Base-by-base conservation (phyloP, 2,888 invertebrate genomes). In the Psylliodes chrysocephalus region DNA sequence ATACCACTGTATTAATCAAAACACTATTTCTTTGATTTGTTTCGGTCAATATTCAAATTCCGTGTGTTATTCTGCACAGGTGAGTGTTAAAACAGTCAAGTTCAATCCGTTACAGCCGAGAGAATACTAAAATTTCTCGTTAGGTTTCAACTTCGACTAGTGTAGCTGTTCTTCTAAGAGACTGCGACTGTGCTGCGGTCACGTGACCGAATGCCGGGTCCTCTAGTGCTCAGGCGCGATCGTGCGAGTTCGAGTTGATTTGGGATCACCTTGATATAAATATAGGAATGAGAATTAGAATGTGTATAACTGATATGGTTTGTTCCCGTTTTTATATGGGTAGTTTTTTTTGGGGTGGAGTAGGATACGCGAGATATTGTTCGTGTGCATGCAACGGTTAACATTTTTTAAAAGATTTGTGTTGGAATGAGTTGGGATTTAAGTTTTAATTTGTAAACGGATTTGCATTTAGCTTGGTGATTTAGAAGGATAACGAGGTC, bases 141-240 rank as follows among this genome's bases (percentile, higher is more conserved):
- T 22, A 42, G 49, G 42, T 35, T 55, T 51, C 51, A n/a, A 33
- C 49, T 68, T 63, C 63, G 68, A 25, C 63, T 66, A 44, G 63
- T 67, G 61, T 61, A 67, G 63, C 63, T 62, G 66, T 63, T 46
- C 25, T 10, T 25, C 14, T 17, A 63, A 66, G 77, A 76, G 78
- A 77, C 79, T 82, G 83, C 82, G 81, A 78, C 81, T 77, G 79
- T 79, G 77, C n/a, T 79, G 14, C 25, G 78, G 74, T 82, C 82
- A 82, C 81, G 82, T 82, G 82, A 81, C 77, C 62, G 53, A 47
- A 62, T 70, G 68, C 71, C 69, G 69, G 74, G 72, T 72, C 64
- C 68, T 71, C 69, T 64, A 71, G 60, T 64, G 75, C 72, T 57
- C 75, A 73, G 63, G 74, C 75, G 77, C 75, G 67, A 57, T 57